These are phyloP conservation scores for Nomada flava DNA, from an alignment of 2,888 invertebrate species.

Conservation along the genomic window DNA sequence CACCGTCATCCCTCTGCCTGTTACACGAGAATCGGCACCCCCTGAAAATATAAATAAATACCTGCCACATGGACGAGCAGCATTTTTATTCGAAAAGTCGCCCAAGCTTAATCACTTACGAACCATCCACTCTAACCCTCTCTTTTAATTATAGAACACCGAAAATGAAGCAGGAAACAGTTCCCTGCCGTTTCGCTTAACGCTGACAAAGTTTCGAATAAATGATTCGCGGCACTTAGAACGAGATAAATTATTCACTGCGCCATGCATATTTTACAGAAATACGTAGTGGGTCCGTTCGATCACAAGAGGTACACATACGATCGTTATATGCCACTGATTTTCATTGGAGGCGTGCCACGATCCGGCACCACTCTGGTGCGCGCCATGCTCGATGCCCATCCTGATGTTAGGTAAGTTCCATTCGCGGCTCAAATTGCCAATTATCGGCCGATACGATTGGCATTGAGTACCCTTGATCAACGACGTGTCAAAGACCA, in stretches of 20 bases:
- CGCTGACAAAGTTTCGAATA: neutral
- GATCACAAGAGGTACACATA: constrained; percentile 90
- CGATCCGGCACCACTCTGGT: constrained; percentile 98
- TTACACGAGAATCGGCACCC: neutral
- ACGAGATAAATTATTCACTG: neutral
- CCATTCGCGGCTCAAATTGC: constrained; percentile 44
- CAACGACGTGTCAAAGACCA: constrained; percentile 4
- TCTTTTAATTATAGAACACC: neutral
- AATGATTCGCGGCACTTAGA: neutral
- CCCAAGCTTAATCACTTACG: neutral
- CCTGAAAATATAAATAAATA: constrained; percentile 6
- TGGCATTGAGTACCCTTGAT: constrained; percentile 20
- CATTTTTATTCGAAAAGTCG: constrained; percentile 9
- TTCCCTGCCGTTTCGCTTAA: neutral
- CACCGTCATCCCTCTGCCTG: neutral
- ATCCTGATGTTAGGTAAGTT: constrained; percentile 94
- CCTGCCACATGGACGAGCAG: neutral
- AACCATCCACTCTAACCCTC: neutral
- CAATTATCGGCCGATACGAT: constrained; percentile 51
- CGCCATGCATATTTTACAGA: constrained; percentile 82
- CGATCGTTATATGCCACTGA: constrained; percentile 95
- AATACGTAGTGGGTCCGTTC: constrained; percentile 86
- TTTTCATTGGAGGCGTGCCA: constrained; percentile 99
- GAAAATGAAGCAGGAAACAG: neutral
- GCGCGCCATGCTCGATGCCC: constrained; percentile 99